These are phyloP conservation scores for Drosophila mojavensis DNA, from an alignment of 1,140 invertebrate genomes.

Conservation along the genomic window DNA sequence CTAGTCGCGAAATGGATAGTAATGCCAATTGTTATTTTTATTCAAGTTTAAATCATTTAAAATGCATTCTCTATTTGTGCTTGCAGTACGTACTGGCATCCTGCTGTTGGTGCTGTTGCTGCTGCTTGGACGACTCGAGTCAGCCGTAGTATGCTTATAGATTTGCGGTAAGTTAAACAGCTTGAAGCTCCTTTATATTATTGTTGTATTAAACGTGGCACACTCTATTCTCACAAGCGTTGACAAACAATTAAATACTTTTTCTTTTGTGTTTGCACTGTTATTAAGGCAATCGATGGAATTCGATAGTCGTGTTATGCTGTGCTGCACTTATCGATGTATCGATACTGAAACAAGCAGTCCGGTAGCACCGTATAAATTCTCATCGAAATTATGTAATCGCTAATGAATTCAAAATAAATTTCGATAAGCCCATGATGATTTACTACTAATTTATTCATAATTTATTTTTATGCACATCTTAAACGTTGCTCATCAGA, in stretches of 20 bases:
- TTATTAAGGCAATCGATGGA: conserved; percentile 7
- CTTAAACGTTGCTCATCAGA: not conserved
- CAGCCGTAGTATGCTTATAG: conserved; percentile 65
- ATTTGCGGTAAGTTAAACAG: conserved; percentile 78
- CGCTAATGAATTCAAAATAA: too few species aligned
- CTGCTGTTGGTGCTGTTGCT: conserved; percentile 50
- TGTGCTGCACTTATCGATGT: not conserved
- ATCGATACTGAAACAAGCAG: not conserved
- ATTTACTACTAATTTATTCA: too few species aligned
- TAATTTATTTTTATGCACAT: too few species aligned
- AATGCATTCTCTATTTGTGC: not conserved
- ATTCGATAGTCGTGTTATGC: not conserved
- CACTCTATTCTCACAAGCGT: conserved; percentile 7
- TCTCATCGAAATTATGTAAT: too few species aligned
- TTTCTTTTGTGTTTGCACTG: conserved; percentile 17
- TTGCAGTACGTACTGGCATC: conserved; percentile 63
- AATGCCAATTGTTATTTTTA: not conserved
- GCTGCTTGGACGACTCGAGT: conserved; percentile 54
- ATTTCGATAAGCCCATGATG: too few species aligned
- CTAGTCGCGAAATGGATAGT: conserved; percentile 81
- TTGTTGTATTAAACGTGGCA: conserved; percentile 28
- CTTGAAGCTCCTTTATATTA: conserved; percentile 48
- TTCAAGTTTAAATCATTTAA: not conserved
- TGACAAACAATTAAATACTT: conserved; percentile 24
- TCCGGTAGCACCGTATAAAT: not conserved